phyloP scores from a whole-genome alignment of 2,888 invertebrate genomes.

The Hydrotaea diabolus region DNA sequence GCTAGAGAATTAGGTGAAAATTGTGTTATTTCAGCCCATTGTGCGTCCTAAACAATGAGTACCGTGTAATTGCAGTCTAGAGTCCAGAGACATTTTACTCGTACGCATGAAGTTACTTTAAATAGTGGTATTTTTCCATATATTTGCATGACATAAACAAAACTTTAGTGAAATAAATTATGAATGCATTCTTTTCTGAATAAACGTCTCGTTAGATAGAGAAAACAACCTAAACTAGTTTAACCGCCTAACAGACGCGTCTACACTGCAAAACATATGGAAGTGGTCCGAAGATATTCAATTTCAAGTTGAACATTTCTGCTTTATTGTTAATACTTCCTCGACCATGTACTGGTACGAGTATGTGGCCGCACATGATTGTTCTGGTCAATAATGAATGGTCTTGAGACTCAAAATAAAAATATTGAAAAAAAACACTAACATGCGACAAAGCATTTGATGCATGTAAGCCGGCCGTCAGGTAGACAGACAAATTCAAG shows the following conservation, averaged over 20 bases:
- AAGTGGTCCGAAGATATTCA: slow-evolving; percentile 35
- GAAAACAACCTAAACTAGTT: slow-evolving; percentile 34
- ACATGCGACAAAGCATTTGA: neutral
- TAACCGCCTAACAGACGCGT: neutral
- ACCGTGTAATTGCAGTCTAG: neutral
- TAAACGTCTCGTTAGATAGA: neutral
- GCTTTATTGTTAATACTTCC: slow-evolving; percentile 6
- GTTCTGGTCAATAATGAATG: slow-evolving; percentile 2
- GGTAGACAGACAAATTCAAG: neutral
- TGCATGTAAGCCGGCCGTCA: neutral
- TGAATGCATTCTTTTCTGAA: neutral
- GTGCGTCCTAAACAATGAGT: neutral
- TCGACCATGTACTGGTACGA: slow-evolving; percentile 1
- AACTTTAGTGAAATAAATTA: slow-evolving; percentile 16
- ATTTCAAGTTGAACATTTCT: slow-evolving; percentile 37
- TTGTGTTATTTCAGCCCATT: neutral
- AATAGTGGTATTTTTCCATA: neutral
- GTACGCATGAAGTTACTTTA: neutral
- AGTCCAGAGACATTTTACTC: neutral
- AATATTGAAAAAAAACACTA: neutral
- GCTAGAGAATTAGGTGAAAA: no score
- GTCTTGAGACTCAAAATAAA: neutral
- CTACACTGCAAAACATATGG: neutral
- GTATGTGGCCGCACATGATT: no score
- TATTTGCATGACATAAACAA: neutral